A percentile compares a stretch with the other conserved stretches of the same genome.
These are phyloP conservation scores for Elymnias hypermnestra DNA, from an alignment of 1,140 invertebrate genomes.

Conservation along the genomic window DNA sequence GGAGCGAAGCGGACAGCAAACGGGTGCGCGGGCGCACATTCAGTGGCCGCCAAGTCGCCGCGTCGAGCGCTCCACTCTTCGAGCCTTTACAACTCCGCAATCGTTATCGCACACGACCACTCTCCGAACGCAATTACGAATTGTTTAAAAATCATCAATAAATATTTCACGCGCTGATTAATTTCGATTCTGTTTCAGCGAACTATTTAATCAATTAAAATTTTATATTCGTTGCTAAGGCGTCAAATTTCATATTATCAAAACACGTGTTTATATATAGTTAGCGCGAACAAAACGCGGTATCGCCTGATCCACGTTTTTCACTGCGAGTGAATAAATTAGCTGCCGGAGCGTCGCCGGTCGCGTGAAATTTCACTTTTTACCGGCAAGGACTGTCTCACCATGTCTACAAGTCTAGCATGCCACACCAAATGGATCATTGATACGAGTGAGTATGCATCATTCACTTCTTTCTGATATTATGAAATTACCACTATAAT, in stretches of 20 bases:
- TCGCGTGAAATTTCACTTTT: constrained; percentile 69
- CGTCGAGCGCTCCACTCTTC: constrained; percentile 50
- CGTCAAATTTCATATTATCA: constrained; percentile 47
- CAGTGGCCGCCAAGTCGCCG: constrained; percentile 63
- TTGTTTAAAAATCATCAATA: constrained; percentile 22
- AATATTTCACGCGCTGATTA: constrained; percentile 9
- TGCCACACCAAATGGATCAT: constrained; percentile 38
- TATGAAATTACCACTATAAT: background rate
- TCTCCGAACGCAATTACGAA: constrained; percentile 51
- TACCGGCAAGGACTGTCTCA: constrained; percentile 47
- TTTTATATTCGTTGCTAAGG: constrained; percentile 26
- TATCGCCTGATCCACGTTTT: constrained; percentile 62
- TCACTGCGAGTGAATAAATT: constrained; percentile 64
- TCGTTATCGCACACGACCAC: constrained; percentile 33
- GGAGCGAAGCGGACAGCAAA: constrained; percentile 27
- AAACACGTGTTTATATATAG: constrained; percentile 66
- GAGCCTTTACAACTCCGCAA: constrained; percentile 35
- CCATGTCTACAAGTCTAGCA: constrained; percentile 38
- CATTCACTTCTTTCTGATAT: background rate
- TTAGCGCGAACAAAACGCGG: constrained; percentile 49
- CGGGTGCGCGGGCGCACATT: constrained; percentile 40
- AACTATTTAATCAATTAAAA: constrained; percentile 21
- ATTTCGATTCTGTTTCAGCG: constrained; percentile 11
- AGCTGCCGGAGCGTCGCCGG: constrained; percentile 35
- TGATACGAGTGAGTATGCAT: constrained; percentile 48